Evolutionary conservation across 2,113 vertebrate species (phyloP).

Genomic region (Hydrochoerus hydrochaeris): DNA sequence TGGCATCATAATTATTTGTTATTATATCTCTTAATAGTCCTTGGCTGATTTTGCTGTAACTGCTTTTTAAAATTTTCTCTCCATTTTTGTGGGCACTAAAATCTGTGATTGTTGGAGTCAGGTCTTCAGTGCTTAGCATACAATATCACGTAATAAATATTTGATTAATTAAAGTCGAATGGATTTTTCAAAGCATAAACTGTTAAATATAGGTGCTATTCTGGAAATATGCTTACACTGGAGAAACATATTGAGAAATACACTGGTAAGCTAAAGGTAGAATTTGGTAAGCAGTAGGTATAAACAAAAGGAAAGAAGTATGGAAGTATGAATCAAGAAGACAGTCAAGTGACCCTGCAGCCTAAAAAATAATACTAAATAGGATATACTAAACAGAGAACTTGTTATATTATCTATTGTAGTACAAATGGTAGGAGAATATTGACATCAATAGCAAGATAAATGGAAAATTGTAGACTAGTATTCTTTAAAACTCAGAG

Average conservation of each 20-base stretch:
- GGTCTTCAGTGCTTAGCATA: neutral
- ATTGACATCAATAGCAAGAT: conserved; percentile 43
- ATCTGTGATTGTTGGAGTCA: neutral
- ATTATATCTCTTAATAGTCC: neutral
- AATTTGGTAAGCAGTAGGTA: neutral
- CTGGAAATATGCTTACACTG: neutral
- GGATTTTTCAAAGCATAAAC: conserved; percentile 55
- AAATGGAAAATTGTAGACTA: neutral
- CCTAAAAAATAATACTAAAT: neutral
- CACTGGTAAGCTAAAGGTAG: conserved; percentile 23
- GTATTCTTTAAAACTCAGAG: conserved; percentile 44
- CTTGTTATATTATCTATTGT: neutral
- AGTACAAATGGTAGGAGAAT: neutral
- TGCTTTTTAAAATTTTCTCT: neutral
- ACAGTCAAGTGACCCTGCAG: neutral
- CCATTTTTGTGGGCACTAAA: neutral
- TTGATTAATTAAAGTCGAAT: conserved; percentile 60
- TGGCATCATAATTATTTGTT: neutral
- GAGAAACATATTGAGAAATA: conserved; percentile 22
- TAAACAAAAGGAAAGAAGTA: conserved; percentile 9
- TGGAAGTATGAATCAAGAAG: neutral
- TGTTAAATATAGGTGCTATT: conserved; percentile 48
- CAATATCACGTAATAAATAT: conserved; percentile 55
- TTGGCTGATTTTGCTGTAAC: neutral
- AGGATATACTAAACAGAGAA: neutral